Percentiles rank a stretch among this genome's conserved stretches.
Conservation (phyloP, 2,113 vertebrate species). For the Chauna torquata region DNA sequence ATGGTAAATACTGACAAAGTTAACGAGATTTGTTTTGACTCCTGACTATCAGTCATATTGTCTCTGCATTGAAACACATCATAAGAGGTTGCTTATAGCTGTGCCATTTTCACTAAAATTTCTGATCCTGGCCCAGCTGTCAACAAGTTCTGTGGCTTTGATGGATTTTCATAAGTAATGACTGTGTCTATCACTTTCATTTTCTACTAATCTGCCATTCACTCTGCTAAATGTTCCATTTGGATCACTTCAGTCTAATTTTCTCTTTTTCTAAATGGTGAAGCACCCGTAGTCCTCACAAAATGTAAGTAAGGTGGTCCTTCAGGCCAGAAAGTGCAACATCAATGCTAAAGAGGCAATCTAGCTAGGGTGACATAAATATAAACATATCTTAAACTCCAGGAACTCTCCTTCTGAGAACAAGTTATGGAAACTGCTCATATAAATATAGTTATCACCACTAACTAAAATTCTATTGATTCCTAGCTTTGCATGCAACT, state of each 20-base stretch:
- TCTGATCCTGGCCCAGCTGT: background rate
- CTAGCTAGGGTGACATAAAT: fast-evolving
- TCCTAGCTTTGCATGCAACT: background rate
- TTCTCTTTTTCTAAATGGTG: background rate
- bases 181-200: background rate
- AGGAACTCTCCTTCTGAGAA: background rate
- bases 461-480: background rate
- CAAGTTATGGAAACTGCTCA: background rate
- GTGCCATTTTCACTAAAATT: background rate
- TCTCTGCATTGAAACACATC: background rate
- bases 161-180: background rate
- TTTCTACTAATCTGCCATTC: background rate
- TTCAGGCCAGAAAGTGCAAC: background rate
- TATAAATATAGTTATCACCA: background rate
- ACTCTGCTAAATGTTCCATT: background rate
- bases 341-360: background rate
- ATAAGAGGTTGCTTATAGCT: background rate
- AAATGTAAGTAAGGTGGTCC: background rate
- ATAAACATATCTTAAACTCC: background rate
- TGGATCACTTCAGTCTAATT: background rate
- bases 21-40: background rate
- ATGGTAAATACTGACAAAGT: background rate
- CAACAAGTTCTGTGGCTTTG: background rate
- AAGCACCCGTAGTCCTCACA: background rate
- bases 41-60: background rate